These are phyloP conservation scores for Crotalus horridus DNA, from an alignment of 2,113 vertebrate species.

Conservation along the genomic window DNA sequence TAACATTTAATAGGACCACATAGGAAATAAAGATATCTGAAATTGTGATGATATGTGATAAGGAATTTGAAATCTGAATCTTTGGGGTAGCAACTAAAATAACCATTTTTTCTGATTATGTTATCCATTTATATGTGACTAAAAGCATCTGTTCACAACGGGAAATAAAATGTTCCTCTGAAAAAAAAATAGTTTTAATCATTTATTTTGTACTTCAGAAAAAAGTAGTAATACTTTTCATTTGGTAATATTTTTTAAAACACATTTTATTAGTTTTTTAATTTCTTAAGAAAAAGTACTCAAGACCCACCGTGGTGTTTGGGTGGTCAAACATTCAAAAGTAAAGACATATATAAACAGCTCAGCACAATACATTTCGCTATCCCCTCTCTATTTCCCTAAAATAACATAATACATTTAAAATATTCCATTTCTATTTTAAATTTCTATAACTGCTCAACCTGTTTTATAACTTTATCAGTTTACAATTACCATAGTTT, in stretches of 20 bases:
- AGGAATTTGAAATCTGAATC: background rate
- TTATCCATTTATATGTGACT: background rate
- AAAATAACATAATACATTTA: no score
- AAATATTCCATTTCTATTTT: no score
- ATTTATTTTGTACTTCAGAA: background rate
- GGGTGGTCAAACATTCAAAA: no score
- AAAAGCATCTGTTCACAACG: background rate
- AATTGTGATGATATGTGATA: constrained; percentile 13
- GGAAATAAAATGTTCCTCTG: background rate
- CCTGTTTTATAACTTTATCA: no score
- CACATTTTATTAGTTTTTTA: no score
- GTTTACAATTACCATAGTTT: no score
- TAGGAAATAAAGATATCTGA: constrained; percentile 42
- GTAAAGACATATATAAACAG: no score
- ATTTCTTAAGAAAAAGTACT: no score
- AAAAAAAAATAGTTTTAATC: background rate
- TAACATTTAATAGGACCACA: constrained; percentile 43
- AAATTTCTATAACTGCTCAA: no score
- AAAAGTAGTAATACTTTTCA: background rate
- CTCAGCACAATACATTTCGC: no score
- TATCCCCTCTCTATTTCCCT: no score
- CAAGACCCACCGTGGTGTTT: no score
- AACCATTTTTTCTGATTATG: background rate
- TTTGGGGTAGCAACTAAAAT: background rate
- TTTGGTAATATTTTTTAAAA: background rate